Percentiles rank a stretch among this genome's conserved stretches.
phyloP scores from a whole-genome alignment of 2,888 invertebrate species.

The Conomelus anceps region DNA sequence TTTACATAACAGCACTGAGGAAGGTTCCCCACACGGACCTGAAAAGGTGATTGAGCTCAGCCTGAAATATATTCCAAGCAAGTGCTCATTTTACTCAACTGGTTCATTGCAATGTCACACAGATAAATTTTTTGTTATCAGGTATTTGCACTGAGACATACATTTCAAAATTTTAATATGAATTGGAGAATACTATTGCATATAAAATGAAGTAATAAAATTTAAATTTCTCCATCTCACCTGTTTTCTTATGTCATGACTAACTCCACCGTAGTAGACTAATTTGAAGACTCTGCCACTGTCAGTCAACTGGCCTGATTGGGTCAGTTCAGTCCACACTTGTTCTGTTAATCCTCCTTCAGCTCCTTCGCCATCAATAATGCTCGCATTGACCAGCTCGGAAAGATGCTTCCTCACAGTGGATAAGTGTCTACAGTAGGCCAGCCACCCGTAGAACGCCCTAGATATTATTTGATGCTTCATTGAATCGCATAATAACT shows the following conservation, averaged over 20 bases:
- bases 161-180: too few relatives aligned
- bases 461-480: conserved; percentile 88
- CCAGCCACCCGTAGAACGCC: conserved; percentile 94
- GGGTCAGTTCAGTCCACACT: conserved; percentile 59
- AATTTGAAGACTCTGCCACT: conserved; percentile 70
- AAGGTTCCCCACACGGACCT: too few relatives aligned
- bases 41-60: too few relatives aligned
- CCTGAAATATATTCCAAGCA: too few relatives aligned
- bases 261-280: conserved; percentile 82
- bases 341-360: conserved; percentile 68
- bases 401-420: conserved; percentile 89
- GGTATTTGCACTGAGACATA: too few relatives aligned
- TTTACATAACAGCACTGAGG: too few relatives aligned
- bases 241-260: conserved; percentile 64
- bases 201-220: too few relatives aligned
- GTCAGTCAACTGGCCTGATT: conserved; percentile 49
- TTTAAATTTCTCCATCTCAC: conserved; percentile 25
- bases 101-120: too few relatives aligned
- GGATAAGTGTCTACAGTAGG: conserved; percentile 85
- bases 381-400: conserved; percentile 72
- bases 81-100: too few relatives aligned
- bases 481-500: conserved; percentile 90
- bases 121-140: too few relatives aligned
- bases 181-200: too few relatives aligned
- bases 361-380: conserved; percentile 56